These are phyloP conservation scores for Agrochola litura DNA, from an alignment of 2,888 invertebrate genomes.

Conservation along the genomic window DNA sequence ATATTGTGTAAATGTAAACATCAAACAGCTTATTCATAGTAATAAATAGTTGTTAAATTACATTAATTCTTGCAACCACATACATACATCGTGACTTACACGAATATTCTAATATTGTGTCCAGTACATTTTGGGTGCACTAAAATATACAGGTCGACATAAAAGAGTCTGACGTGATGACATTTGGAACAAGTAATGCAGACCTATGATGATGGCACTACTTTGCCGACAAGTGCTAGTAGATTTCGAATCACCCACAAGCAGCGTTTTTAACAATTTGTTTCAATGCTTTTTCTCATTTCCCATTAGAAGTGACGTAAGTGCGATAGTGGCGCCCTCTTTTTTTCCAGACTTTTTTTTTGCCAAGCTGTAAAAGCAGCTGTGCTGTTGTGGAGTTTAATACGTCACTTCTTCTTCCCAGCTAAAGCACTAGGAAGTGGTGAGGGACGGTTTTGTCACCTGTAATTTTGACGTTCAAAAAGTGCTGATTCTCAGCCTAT, in stretches of 20 bases:
- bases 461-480: no score
- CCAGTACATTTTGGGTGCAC: constrained; percentile 1
- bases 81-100: constrained; percentile 15
- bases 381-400: background rate
- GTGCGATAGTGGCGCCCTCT: no score
- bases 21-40: constrained; percentile 35
- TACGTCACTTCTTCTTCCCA: background rate
- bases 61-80: constrained; percentile 24
- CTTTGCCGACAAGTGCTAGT: no score
- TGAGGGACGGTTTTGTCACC: background rate
- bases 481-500: no score
- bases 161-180: no score
- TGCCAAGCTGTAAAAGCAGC: background rate
- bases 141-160: background rate
- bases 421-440: background rate
- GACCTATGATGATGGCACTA: no score
- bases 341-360: no score
- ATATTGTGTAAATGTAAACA: constrained; percentile 39
- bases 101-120: background rate
- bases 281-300: no score
- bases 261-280: no score
- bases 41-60: constrained; percentile 48
- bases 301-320: no score
- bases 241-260: no score
- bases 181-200: no score